Base-by-base conservation (phyloP, 1,140 invertebrate genomes). In the Leptonema lineaticorne region DNA sequence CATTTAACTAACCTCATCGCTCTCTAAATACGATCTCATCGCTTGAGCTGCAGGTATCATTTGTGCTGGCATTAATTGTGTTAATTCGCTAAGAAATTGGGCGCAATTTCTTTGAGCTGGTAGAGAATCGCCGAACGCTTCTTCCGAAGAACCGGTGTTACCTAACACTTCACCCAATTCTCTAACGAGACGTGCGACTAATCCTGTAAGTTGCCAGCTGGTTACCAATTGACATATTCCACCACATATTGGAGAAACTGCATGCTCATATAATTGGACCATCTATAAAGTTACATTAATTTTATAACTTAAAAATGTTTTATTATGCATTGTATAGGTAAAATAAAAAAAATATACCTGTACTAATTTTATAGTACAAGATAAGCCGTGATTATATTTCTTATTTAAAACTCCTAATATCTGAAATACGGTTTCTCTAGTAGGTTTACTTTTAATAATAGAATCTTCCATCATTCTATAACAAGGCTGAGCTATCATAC, bases 331-430 rank as follows among this genome's bases (percentile, higher is more conserved):
- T 14, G 14, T 7, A 37, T 14, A 57, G 11, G 24, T 50, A 16
- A 33, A 53, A 53, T 18, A 60, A 22, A 8, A 58, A 16, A 48
- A 50, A 65, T 16, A 69, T 79, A 89, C 87, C 84, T 89, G 87
- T 67, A 89, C 85, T 69, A 89, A 80, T 80, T 87, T 87, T 24
- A 89, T 83, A 27, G 86, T 82, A 74, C 87, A 89, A 41, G 84
- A 85, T 16, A 88, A 81, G 0, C 85, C 87, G 80, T 95, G 92
- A 74, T 92, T 92, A 75, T 92, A 94, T 45, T 85, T 86, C 75
- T 93, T 93, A 22, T 95, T 87, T 20, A 94, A 82, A n/a, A 86
- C 84, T 18, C 90, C 92, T 48, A 96, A 78, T 66, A 95, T 88
- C 82, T 94, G 86, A 76, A 90, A 86, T 0, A 94, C 83, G 8